Evolutionary conservation across 2,113 vertebrate species (phyloP).

Genomic region (Athene cunicularia): DNA sequence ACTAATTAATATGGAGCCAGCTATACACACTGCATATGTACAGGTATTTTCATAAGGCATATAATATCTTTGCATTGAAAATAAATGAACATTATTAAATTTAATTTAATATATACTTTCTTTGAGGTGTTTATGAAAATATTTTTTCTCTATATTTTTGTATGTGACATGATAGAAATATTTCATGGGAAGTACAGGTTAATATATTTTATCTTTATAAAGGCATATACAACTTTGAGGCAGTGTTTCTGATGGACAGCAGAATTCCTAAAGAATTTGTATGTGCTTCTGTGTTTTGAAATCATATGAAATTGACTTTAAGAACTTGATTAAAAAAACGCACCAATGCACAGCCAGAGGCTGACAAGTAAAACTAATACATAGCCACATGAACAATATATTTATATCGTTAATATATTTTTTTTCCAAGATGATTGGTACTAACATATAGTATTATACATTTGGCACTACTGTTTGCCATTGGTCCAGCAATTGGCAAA

Average conservation of each 20-base stretch:
- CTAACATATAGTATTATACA: slow-evolving; percentile 91
- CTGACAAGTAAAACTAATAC: slow-evolving; percentile 84
- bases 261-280: slow-evolving; percentile 82
- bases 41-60: slow-evolving; percentile 83
- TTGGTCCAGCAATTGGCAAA: slow-evolving; percentile 99
- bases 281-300: slow-evolving; percentile 87
- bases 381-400: slow-evolving; percentile 79
- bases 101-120: slow-evolving; percentile 83
- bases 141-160: slow-evolving; percentile 79
- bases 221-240: slow-evolving; percentile 91
- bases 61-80: slow-evolving; percentile 82
- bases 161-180: slow-evolving; percentile 80
- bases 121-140: slow-evolving; percentile 84
- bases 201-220: slow-evolving; percentile 82
- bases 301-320: slow-evolving; percentile 82
- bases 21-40: slow-evolving; percentile 81
- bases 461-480: slow-evolving; percentile 99
- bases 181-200: slow-evolving; percentile 79
- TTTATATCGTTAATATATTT: slow-evolving; percentile 78
- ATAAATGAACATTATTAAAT: slow-evolving; percentile 81
- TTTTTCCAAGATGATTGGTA: slow-evolving; percentile 68
- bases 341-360: slow-evolving; percentile 88
- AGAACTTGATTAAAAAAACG: slow-evolving; percentile 82
- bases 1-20: slow-evolving; percentile 74
- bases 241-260: slow-evolving; percentile 88